Evolutionary conservation across 2,797 vertebrate genomes (phyloP).

Genomic region (Holocentrus rufus): DNA sequence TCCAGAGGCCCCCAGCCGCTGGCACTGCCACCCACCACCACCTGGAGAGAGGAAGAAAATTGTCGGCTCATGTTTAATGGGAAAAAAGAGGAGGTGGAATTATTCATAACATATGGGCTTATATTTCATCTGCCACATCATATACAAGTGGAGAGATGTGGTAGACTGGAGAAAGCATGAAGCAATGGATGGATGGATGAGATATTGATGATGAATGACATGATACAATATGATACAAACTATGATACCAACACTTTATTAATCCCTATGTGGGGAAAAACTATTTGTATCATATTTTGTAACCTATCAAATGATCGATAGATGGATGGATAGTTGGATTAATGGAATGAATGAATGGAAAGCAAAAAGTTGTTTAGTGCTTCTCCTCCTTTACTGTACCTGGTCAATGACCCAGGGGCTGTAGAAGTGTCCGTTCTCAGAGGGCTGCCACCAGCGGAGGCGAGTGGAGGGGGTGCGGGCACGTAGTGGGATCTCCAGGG

Average conservation of each 20-base stretch:
- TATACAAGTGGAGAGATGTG: not conserved
- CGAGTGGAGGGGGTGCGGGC: slow-evolving; percentile 89
- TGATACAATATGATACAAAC: too few species aligned
- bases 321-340: not conserved
- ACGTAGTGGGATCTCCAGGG: slow-evolving; percentile 93
- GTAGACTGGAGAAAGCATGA: not conserved
- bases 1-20: slow-evolving; percentile 95
- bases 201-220: not conserved
- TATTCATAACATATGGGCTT: not conserved
- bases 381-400: slow-evolving; percentile 76
- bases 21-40: slow-evolving; percentile 97
- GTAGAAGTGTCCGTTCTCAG: slow-evolving; percentile 94
- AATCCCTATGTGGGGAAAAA: not conserved
- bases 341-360: slow-evolving; percentile 12
- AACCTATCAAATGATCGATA: not conserved
- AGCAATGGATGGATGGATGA: not conserved
- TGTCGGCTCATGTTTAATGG: not conserved
- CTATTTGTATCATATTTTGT: too few species aligned
- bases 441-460: slow-evolving; percentile 98
- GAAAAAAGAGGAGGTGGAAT: not conserved
- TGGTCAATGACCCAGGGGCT: slow-evolving; percentile 99
- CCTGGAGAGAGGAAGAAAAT: slow-evolving; percentile 74
- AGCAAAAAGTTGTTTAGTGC: not conserved
- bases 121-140: not conserved
- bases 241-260: not conserved